Evolutionary conservation across 2,113 vertebrate genomes (phyloP).

Genomic region (Gobius niger): DNA sequence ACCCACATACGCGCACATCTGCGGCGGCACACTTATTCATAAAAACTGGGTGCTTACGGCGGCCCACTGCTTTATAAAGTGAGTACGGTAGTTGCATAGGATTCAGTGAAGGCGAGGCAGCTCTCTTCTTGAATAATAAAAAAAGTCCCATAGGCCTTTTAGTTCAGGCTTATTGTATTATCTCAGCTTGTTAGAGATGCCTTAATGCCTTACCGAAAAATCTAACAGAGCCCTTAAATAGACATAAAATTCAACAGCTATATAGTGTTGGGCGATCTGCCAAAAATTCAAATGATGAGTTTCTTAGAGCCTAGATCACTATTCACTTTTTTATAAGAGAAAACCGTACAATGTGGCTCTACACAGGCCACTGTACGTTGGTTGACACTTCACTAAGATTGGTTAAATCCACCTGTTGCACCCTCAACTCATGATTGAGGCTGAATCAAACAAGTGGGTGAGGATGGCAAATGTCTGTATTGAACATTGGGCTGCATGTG

Average conservation of each 20-base stretch:
- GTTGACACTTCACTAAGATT: no score
- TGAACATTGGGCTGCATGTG: no score
- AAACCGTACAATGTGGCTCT: no score
- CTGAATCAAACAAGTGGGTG: no score
- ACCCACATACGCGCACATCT: conserved; percentile 72
- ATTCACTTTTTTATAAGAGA: no score
- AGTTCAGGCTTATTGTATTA: conserved; percentile 23
- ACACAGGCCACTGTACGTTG: no score
- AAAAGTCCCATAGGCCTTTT: background rate
- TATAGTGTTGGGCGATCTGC: no score
- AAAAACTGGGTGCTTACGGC: conserved; percentile 78
- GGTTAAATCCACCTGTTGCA: no score
- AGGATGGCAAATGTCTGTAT: no score
- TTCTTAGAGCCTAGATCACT: no score
- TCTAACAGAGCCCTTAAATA: conserved; percentile 18
- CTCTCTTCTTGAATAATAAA: background rate
- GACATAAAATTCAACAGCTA: background rate
- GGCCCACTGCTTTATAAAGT: conserved; percentile 79
- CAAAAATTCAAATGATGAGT: no score
- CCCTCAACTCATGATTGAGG: no score
- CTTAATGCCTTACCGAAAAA: conserved; percentile 26
- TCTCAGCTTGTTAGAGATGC: conserved; percentile 28
- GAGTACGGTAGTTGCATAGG: conserved; percentile 6
- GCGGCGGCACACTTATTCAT: conserved; percentile 78
- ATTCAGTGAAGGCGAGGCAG: conserved; percentile 4